Evolutionary conservation across 2,888 invertebrate genomes (phyloP).

Genomic region (Diaperis boleti): DNA sequence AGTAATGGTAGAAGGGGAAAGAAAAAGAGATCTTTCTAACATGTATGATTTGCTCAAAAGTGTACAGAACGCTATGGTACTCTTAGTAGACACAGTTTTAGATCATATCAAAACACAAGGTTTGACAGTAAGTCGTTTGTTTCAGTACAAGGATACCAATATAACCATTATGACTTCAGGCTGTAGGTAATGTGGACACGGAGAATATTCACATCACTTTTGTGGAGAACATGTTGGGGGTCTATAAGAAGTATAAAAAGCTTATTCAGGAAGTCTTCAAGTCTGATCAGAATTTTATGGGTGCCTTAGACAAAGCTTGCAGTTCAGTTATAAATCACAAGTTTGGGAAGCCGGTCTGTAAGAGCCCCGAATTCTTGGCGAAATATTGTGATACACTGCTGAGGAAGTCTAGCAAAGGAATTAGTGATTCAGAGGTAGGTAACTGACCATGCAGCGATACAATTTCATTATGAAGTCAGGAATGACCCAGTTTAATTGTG

Average conservation of each 20-base stretch:
- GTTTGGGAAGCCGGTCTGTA: constrained; percentile 75
- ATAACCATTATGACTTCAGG: constrained; percentile 64
- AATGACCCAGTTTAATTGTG: too few species aligned
- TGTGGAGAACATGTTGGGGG: constrained; percentile 90
- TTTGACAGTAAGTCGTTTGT: constrained; percentile 57
- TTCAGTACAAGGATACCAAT: background rate
- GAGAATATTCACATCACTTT: constrained; percentile 91
- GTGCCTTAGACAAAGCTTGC: constrained; percentile 96
- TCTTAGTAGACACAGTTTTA: constrained; percentile 75
- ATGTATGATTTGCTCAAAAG: constrained; percentile 92
- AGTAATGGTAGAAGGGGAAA: constrained; percentile 78
- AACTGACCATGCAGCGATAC: too few species aligned
- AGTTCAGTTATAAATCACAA: constrained; percentile 90
- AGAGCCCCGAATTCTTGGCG: constrained; percentile 90
- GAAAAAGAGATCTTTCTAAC: constrained; percentile 85
- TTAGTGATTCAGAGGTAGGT: constrained; percentile 77
- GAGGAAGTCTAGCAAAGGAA: constrained; percentile 86
- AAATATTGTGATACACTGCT: constrained; percentile 91
- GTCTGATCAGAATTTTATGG: constrained; percentile 91
- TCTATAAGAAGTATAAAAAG: constrained; percentile 90
- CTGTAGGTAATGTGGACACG: constrained; percentile 78
- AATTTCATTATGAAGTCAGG: too few species aligned
- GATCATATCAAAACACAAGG: constrained; percentile 80
- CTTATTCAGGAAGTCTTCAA: constrained; percentile 90
- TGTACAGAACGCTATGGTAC: constrained; percentile 79